phyloP scores from a whole-genome alignment of 2,797 vertebrate genomes.

The Diplodus sargus region DNA sequence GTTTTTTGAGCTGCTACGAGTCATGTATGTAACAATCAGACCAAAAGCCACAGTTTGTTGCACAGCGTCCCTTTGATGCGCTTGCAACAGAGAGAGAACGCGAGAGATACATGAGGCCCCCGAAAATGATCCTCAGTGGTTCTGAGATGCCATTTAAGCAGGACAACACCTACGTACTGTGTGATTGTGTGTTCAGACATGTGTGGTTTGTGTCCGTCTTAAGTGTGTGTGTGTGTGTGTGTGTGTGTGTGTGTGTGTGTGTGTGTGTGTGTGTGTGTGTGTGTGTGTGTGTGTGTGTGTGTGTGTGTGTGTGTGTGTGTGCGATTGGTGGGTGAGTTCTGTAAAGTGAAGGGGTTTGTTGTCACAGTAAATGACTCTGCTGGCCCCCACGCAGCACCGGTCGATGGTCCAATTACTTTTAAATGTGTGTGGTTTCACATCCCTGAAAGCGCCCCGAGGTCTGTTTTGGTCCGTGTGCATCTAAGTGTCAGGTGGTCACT shows the following conservation, averaged over 20 bases:
- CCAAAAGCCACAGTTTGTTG: conserved; percentile 44
- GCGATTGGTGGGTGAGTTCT: conserved; percentile 16
- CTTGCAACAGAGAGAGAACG: conserved; percentile 28
- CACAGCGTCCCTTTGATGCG: conserved; percentile 27
- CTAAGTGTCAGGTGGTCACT: neutral
- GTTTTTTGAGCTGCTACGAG: conserved; percentile 21
- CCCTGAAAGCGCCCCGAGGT: conserved; percentile 8
- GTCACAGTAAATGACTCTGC: conserved; percentile 57
- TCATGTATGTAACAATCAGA: conserved; percentile 55
- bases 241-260: conserved; percentile 27
- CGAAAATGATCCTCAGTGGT: conserved; percentile 13
- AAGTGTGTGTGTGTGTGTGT: neutral
- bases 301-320: conserved; percentile 18
- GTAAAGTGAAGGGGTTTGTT: conserved; percentile 45
- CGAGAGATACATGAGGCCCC: conserved; percentile 28
- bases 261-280: conserved; percentile 9
- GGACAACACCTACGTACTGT: conserved; percentile 25
- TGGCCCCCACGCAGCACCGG: conserved; percentile 43
- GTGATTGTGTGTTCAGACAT: conserved; percentile 16
- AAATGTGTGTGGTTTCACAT: conserved; percentile 52
- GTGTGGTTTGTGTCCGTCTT: conserved; percentile 11
- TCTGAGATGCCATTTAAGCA: conserved; percentile 29
- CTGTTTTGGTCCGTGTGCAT: conserved; percentile 1
- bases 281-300: conserved; percentile 18
- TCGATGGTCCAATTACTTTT: conserved; percentile 66